Evolutionary conservation across 1,140 invertebrate genomes (phyloP).

Genomic region (Geopemphigus sp.): DNA sequence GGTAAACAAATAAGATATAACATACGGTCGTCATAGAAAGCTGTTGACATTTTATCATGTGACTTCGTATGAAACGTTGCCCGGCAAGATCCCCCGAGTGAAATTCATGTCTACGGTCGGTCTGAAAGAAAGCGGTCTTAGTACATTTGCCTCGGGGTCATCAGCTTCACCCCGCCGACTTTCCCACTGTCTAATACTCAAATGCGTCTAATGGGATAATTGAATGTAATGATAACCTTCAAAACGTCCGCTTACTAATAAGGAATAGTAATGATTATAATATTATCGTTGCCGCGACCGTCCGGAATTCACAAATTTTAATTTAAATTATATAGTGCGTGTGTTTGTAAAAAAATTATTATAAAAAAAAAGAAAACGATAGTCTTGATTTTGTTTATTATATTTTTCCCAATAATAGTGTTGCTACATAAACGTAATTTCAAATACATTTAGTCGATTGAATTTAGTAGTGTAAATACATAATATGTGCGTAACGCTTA

Average conservation of each 20-base stretch:
- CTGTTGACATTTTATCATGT: conserved; percentile 42
- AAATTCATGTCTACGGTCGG: conserved; percentile 26
- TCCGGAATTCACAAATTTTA: not conserved
- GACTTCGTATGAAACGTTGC: conserved; percentile 16
- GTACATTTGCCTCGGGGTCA: conserved; percentile 43
- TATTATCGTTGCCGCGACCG: not conserved
- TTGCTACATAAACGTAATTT: not conserved
- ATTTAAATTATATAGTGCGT: not conserved
- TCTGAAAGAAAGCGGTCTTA: conserved; percentile 40
- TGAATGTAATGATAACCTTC: conserved; percentile 27
- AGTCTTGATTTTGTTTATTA: not conserved
- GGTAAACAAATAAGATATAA: not conserved
- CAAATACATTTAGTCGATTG: not conserved
- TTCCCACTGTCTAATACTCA: not conserved
- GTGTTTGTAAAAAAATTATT: not conserved
- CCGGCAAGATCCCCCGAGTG: conserved; percentile 29
- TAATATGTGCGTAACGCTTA: not conserved
- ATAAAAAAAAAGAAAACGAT: conserved; percentile 1
- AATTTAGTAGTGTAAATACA: not conserved
- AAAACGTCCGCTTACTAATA: conserved; percentile 17
- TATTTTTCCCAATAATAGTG: not conserved
- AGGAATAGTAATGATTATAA: conserved; percentile 8
- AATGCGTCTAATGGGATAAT: conserved; percentile 33
- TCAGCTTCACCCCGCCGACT: conserved; percentile 38
- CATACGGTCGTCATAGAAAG: not conserved